phyloP scores from a whole-genome alignment of 2,113 vertebrate species.

The Bostrychus sinensis region DNA sequence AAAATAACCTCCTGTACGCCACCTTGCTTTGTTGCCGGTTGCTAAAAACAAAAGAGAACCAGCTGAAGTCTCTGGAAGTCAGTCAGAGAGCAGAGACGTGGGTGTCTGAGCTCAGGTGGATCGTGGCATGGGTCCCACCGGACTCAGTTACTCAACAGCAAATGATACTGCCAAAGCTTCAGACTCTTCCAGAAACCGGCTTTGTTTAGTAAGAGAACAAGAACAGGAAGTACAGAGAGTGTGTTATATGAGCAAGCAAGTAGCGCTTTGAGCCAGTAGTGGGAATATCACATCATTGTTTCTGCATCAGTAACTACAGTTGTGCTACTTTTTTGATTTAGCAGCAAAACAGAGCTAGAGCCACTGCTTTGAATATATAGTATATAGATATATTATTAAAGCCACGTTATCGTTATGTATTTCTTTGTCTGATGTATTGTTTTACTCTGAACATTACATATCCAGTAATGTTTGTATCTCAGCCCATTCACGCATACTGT shows the following conservation, averaged over 20 bases:
- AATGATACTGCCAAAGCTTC: constrained; percentile 72
- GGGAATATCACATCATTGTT: constrained; percentile 25
- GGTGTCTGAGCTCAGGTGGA: constrained; percentile 75
- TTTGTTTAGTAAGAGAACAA: constrained; percentile 1
- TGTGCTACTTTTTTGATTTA: constrained; percentile 11
- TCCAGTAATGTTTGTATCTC: not conserved
- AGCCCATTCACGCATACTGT: not conserved
- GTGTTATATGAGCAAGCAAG: constrained; percentile 23
- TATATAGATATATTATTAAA: not conserved
- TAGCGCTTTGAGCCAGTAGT: constrained; percentile 25
- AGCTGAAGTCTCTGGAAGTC: constrained; percentile 29
- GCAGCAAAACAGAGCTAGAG: constrained; percentile 21
- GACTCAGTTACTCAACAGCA: constrained; percentile 74
- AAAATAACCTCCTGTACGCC: constrained; percentile 50
- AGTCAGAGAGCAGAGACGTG: constrained; percentile 37
- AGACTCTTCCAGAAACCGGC: constrained; percentile 36
- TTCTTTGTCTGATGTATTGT: not conserved
- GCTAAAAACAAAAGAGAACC: constrained; percentile 38
- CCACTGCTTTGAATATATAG: not conserved
- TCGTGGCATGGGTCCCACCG: constrained; percentile 77
- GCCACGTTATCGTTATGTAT: too few relatives aligned
- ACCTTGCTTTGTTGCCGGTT: constrained; percentile 36
- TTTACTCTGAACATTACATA: not conserved
- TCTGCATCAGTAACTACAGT: constrained; percentile 16
- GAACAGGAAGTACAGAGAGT: constrained; percentile 22